A percentile compares a stretch with the other conserved stretches of the same genome.
Evolutionary conservation across 2,888 invertebrate species (phyloP).

Genomic region (Leptopilina myrica): DNA sequence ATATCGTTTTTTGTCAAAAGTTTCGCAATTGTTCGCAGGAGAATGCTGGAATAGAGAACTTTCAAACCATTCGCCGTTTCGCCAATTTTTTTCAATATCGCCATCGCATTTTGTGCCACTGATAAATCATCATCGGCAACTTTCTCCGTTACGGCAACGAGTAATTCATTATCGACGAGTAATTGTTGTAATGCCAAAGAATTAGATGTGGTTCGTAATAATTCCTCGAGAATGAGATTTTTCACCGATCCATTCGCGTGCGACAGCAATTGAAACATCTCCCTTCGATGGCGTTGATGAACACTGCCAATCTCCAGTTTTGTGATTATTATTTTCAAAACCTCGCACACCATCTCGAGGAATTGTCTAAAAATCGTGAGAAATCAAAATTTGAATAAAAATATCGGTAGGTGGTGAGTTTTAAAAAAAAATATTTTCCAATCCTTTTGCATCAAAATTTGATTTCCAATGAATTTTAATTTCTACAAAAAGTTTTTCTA

Average conservation of each 20-base stretch:
- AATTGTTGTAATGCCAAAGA: constrained; percentile 74
- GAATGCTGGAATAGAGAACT: constrained; percentile 78
- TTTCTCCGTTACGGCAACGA: constrained; percentile 79
- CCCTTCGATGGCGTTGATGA: constrained; percentile 60
- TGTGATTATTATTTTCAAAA: constrained; percentile 59
- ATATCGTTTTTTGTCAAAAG: constrained; percentile 80
- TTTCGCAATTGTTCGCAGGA: constrained; percentile 80
- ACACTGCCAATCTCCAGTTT: constrained; percentile 63
- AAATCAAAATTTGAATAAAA: not conserved
- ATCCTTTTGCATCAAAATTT: too few species aligned
- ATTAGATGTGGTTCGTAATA: constrained; percentile 56
- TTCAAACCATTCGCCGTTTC: constrained; percentile 75
- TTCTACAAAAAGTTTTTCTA: too few species aligned
- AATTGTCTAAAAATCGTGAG: constrained; percentile 58
- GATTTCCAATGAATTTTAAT: too few species aligned
- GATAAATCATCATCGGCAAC: constrained; percentile 80
- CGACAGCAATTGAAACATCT: constrained; percentile 61
- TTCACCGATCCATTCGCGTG: constrained; percentile 62
- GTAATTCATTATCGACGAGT: constrained; percentile 78
- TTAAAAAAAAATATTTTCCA: too few species aligned
- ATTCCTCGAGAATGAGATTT: constrained; percentile 62
- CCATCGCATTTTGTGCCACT: constrained; percentile 81
- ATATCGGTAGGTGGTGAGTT: too few species aligned
- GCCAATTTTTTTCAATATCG: constrained; percentile 79
- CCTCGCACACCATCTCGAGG: constrained; percentile 63